Conservation (phyloP, 2,797 vertebrate species). For the Pangasius djambal region DNA sequence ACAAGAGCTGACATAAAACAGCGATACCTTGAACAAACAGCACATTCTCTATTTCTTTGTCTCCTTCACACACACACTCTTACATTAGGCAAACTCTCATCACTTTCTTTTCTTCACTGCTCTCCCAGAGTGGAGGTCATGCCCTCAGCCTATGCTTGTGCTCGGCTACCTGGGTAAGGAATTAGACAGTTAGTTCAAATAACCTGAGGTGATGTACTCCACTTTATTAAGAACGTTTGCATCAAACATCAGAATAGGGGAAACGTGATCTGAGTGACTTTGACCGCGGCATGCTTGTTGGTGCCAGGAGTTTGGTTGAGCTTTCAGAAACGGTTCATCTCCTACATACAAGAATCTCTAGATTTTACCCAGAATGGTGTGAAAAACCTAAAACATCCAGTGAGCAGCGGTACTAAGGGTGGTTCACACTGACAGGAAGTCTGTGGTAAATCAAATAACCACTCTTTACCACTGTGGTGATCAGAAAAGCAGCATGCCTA, state of each 20-base stretch:
- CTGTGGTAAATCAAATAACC: not conserved
- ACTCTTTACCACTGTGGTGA: not conserved
- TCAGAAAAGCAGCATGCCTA: not conserved
- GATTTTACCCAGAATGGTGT: not conserved
- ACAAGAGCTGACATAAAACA: not conserved
- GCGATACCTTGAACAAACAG: not conserved
- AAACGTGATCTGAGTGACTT: not conserved
- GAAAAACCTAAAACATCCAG: not conserved
- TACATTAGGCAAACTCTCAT: constrained; percentile 49
- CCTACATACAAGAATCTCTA: not conserved
- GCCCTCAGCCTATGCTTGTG: constrained; percentile 78
- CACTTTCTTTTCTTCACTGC: constrained; percentile 53
- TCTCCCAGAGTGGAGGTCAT: constrained; percentile 75
- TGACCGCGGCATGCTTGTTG: not conserved
- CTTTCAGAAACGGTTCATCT: not conserved
- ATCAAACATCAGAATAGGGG: not conserved
- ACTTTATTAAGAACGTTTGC: not conserved
- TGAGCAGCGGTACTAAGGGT: not conserved
- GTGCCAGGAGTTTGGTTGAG: not conserved
- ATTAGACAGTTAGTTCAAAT: constrained; percentile 48
- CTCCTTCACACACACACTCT: not conserved
- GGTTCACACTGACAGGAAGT: not conserved
- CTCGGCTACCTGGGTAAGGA: constrained; percentile 84
- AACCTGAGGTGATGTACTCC: not conserved
- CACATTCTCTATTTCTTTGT: constrained; percentile 45